A percentile compares a stretch with the other conserved stretches of the same genome.
phyloP scores from a whole-genome alignment of 2,113 vertebrate species.

The Actenoides lindsayi region DNA sequence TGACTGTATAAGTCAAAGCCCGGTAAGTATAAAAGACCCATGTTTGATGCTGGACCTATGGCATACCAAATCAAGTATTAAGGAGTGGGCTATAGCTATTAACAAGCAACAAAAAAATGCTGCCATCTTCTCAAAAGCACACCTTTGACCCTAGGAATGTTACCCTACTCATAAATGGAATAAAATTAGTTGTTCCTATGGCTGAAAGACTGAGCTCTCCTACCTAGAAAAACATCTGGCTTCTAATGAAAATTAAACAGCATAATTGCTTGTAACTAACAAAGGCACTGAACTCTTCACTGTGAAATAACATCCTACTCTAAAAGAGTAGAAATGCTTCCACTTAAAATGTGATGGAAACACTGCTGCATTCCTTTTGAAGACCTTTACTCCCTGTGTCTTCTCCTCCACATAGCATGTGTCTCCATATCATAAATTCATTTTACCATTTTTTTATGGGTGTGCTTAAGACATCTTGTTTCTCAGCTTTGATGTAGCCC shows the following conservation, averaged over 20 bases:
- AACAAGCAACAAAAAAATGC: background rate
- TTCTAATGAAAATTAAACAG: background rate
- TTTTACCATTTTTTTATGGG: background rate
- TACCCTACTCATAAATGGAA: background rate
- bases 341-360: background rate
- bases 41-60: background rate
- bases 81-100: background rate
- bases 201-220: background rate
- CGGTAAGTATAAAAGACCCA: constrained; percentile 80
- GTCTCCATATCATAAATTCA: background rate
- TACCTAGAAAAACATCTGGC: background rate
- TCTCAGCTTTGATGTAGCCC: background rate
- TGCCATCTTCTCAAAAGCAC: background rate
- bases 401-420: background rate
- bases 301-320: background rate
- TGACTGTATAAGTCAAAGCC: constrained; percentile 91
- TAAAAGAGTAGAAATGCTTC: background rate
- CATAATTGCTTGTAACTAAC: background rate
- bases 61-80: background rate
- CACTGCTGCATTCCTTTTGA: background rate
- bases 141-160: background rate
- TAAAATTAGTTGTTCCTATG: background rate
- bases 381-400: background rate
- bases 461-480: background rate
- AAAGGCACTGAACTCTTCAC: background rate